Base-by-base conservation (phyloP, 1,140 invertebrate genomes). In the Semibalanus balanoides region DNA sequence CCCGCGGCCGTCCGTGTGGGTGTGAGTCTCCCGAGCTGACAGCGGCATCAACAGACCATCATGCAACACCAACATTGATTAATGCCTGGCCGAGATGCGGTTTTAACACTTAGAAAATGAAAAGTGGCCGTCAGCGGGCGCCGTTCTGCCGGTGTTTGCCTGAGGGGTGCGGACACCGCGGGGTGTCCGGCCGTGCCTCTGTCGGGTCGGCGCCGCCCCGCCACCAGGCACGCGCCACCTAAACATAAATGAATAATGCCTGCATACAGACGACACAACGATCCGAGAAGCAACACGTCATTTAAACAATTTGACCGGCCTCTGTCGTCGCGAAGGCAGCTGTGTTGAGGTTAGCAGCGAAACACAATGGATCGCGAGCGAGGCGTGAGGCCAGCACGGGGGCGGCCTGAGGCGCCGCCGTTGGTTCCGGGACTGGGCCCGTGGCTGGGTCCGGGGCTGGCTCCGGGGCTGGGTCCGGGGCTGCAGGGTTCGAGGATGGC, bases 101-200 rank as follows among this genome's bases (percentile, higher is more conserved):
- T 64, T 64, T 64, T 64, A 64, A 64, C 51, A 64, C 51, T 64
- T 64, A 64, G 51, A 64, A 64, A 64, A 64, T 64, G 51, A 64
- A 64, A 64, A 64, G 51, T 64, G 22, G 51, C 51, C 51, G 51
- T 14, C 11, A 1, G 9, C 51, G 22, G 3, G 11, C 22, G 22
- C 3, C 51, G 51, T 1, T 1, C 51, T 7, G 11, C 51, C 14
- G 11, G 51, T 64, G 51, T 64, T 25, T 14, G 22, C 11, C 14
- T 1, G 51, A 1, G 51, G 51, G 7, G 11, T 1, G 51, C 51
- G 9, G 11, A 3, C 51, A 19, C 51, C 11, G 51, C 51, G 51
- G 51, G 51, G 51, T 25, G 51, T 25, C 14, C 51, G 51, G 51
- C 51, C 51, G 14, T 19, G 14, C 11, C 51, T 64, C 51, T 64